Evolutionary conservation across 35 echinoderm and acorn worm genomes (phyloP).

Genomic region (Ophioderma brevispina): DNA sequence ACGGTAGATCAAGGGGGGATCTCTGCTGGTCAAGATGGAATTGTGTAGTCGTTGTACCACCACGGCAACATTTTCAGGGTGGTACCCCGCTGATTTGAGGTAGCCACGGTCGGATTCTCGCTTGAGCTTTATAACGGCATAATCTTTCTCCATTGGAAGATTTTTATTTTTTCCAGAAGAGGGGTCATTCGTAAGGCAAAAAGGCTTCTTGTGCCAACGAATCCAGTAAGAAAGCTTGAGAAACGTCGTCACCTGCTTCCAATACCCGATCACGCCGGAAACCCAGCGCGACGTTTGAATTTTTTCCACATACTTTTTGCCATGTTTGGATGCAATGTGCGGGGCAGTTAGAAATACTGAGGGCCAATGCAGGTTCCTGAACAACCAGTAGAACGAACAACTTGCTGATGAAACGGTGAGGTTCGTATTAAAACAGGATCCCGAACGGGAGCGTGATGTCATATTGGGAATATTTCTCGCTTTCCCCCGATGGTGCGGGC

Average conservation of each 20-base stretch:
- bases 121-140: slow-evolving; percentile 79
- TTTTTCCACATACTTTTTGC: slow-evolving; percentile 39
- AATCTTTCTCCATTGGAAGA: slow-evolving; percentile 85
- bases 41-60: slow-evolving; percentile 55
- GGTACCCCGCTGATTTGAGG: slow-evolving; percentile 59
- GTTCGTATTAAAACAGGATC: slow-evolving; percentile 47
- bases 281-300: slow-evolving; percentile 57
- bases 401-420: slow-evolving; percentile 74
- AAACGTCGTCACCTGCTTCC: slow-evolving; percentile 37
- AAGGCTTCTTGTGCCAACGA: slow-evolving; percentile 64
- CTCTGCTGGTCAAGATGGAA: slow-evolving; percentile 55
- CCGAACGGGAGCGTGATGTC: slow-evolving; percentile 70
- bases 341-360: slow-evolving; percentile 77
- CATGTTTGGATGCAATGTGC: slow-evolving; percentile 89
- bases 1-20: slow-evolving; percentile 67
- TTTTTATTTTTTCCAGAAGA: neutral
- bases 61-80: slow-evolving; percentile 52
- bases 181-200: slow-evolving; percentile 80
- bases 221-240: slow-evolving; percentile 61
- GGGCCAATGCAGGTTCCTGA: slow-evolving; percentile 74
- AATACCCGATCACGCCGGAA: slow-evolving; percentile 68
- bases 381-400: slow-evolving; percentile 71
- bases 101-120: slow-evolving; percentile 55
- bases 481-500: slow-evolving; percentile 33
- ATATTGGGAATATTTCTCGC: slow-evolving; percentile 40